Percentiles rank a stretch among this genome's conserved stretches.
Conservation (phyloP, 2,113 vertebrate species). For the Physeter macrocephalus region DNA sequence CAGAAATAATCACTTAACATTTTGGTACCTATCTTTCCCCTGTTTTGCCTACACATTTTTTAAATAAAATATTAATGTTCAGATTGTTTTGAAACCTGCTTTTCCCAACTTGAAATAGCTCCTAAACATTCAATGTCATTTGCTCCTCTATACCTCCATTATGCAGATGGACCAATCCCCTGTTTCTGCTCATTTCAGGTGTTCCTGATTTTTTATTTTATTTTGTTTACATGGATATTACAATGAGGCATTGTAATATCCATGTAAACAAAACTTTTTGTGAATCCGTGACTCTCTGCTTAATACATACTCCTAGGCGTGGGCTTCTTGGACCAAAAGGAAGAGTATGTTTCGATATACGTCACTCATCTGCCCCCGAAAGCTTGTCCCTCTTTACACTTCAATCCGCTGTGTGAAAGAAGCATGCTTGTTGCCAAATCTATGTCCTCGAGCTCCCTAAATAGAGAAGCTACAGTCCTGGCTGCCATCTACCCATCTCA, state of each 20-base stretch:
- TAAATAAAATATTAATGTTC: background rate
- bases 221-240: no score
- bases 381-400: background rate
- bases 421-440: background rate
- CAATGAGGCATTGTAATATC: background rate
- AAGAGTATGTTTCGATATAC: background rate
- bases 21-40: background rate
- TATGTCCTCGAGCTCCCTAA: background rate
- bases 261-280: background rate
- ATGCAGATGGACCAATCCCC: background rate
- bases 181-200: background rate
- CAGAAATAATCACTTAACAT: background rate
- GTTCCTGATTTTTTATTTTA: background rate
- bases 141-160: background rate
- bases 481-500: background rate
- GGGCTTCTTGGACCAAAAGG: background rate
- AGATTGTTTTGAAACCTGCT: background rate
- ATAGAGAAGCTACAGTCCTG: background rate
- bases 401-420: background rate
- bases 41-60: background rate
- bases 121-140: background rate
- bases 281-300: background rate
- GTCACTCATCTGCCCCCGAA: background rate
- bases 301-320: background rate
- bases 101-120: background rate